phyloP scores from a whole-genome alignment of 2,113 vertebrate genomes.

The Rhinolophus ferrumequinum region DNA sequence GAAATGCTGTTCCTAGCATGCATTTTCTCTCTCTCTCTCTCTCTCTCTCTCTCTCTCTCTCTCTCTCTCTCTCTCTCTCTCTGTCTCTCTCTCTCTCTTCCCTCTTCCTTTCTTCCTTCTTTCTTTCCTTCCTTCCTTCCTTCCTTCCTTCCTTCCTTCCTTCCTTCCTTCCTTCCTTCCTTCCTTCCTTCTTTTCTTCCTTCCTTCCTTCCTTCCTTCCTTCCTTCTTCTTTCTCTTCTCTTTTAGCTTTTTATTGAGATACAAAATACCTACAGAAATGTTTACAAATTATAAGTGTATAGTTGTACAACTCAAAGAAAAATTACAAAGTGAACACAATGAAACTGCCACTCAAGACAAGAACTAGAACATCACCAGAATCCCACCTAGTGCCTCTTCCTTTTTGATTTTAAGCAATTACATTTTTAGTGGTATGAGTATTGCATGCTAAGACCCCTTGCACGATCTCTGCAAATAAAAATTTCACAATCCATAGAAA shows the following conservation, averaged over 20 bases:
- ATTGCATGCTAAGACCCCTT: background rate
- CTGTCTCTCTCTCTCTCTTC: fast-evolving
- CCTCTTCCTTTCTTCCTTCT: background rate
- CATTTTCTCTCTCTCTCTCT: background rate
- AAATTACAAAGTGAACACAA: background rate
- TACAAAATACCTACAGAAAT: background rate
- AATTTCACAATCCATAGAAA: background rate
- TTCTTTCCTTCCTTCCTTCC: background rate
- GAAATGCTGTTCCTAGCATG: background rate
- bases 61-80: too few relatives aligned
- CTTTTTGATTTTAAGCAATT: background rate
- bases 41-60: background rate
- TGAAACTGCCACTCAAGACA: background rate
- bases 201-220: background rate
- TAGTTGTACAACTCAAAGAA: background rate
- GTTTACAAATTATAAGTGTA: background rate
- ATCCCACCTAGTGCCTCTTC: background rate
- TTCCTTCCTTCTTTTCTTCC: background rate
- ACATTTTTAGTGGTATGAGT: background rate
- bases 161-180: background rate
- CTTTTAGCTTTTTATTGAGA: background rate
- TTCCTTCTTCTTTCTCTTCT: background rate
- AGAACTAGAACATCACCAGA: background rate
- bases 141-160: background rate
- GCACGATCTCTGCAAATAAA: background rate